These are phyloP conservation scores for Guaruba guarouba DNA, from an alignment of 2,113 vertebrate species.

Conservation along the genomic window DNA sequence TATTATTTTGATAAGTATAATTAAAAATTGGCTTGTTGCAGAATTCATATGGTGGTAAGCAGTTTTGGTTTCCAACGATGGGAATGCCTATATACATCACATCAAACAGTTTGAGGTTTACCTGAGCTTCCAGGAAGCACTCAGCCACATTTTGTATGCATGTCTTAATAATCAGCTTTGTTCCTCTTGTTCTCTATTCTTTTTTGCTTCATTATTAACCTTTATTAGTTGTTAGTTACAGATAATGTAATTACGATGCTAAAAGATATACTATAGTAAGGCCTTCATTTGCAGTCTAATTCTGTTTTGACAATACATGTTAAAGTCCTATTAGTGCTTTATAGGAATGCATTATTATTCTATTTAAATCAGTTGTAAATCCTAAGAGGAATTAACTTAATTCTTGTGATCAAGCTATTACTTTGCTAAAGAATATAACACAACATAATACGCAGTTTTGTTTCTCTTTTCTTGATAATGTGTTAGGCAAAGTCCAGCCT, in stretches of 20 bases:
- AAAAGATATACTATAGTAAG: neutral
- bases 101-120: slow-evolving; percentile 52
- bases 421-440: neutral
- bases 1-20: slow-evolving; percentile 34
- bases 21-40: slow-evolving; percentile 39
- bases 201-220: neutral
- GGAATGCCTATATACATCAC: neutral
- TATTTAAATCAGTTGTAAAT: neutral
- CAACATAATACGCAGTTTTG: neutral
- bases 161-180: neutral
- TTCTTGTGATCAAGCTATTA: neutral
- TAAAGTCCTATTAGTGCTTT: neutral
- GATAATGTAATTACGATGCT: neutral
- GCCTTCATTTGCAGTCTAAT: neutral
- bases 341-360: neutral
- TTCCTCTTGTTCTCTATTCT: neutral
- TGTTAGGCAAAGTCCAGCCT: neutral
- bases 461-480: neutral
- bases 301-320: neutral
- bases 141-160: neutral
- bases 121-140: slow-evolving; percentile 22
- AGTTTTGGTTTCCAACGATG: slow-evolving; percentile 1
- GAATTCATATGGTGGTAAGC: slow-evolving; percentile 7
- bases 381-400: neutral
- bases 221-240: slow-evolving; percentile 9